Evolutionary conservation across 2,113 vertebrate species (phyloP).

Genomic region (Corythornis cristatus): DNA sequence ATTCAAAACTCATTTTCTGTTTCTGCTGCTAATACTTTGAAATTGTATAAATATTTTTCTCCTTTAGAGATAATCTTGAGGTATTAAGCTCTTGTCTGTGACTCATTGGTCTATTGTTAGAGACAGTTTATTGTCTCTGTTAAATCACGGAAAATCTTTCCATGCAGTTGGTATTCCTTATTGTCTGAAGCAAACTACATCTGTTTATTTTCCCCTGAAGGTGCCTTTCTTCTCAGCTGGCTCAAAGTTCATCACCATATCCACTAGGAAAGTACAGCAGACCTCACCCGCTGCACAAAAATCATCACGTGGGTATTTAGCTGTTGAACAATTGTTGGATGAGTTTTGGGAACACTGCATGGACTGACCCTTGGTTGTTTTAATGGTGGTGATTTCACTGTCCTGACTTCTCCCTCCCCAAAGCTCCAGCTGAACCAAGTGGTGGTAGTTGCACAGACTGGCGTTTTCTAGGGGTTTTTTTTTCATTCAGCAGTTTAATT

Average conservation of each 20-base stretch:
- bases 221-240: conserved; percentile 17
- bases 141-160: conserved; percentile 34
- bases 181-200: conserved; percentile 1
- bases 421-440: neutral
- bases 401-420: neutral
- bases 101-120: conserved; percentile 5
- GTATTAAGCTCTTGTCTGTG: conserved; percentile 22
- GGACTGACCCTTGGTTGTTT: neutral
- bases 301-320: neutral
- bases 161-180: neutral
- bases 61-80: neutral
- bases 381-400: neutral
- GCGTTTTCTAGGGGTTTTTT: neutral
- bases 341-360: neutral
- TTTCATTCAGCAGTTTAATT: neutral
- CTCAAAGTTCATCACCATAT: neutral
- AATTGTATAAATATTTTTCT: neutral
- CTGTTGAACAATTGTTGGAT: neutral
- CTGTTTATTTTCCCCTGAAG: conserved; percentile 30
- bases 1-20: neutral
- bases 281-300: neutral
- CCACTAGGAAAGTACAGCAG: neutral
- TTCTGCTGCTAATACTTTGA: neutral
- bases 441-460: neutral
- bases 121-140: neutral